These are phyloP conservation scores for Bursaphelenchus mucronatus DNA, from an alignment of 1,140 invertebrate species.

Conservation along the genomic window DNA sequence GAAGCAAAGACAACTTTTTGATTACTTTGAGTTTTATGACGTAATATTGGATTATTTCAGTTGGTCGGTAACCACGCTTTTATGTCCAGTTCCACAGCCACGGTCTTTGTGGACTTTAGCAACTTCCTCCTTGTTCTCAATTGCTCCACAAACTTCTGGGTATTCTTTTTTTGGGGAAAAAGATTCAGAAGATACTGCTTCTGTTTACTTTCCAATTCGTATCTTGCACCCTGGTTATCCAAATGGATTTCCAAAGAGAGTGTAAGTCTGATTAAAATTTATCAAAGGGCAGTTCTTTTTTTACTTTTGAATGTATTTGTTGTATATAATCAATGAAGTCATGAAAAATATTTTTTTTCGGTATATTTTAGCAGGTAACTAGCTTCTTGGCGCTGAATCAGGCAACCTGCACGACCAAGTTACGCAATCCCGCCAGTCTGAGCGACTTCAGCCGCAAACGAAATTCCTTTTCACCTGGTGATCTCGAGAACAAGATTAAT, in stretches of 20 bases:
- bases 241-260: constrained; percentile 10
- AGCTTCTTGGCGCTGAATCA: not conserved
- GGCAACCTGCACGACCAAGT: not conserved
- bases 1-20: too few relatives aligned
- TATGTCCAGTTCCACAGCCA: constrained; percentile 46
- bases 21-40: too few relatives aligned
- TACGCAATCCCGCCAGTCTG: too few relatives aligned
- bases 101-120: constrained; percentile 52
- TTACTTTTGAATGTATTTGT: too few relatives aligned
- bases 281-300: too few relatives aligned
- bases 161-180: constrained; percentile 56
- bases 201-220: constrained; percentile 17
- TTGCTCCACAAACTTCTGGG: constrained; percentile 58
- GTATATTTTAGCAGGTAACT: not conserved
- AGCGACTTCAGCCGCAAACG: too few relatives aligned
- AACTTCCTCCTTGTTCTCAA: constrained; percentile 57
- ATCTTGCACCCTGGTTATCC: not conserved
- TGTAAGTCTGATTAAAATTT: not conserved
- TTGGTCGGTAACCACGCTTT: constrained; percentile 51
- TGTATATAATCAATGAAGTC: too few relatives aligned
- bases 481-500: too few relatives aligned
- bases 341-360: too few relatives aligned
- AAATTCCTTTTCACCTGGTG: too few relatives aligned
- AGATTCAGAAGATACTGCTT: constrained; percentile 38
- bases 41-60: constrained; percentile 20